Evolutionary conservation across 2,888 invertebrate species (phyloP), one percentile per base, ranked within the genome.

Genomic region (Zelleria hepariella): DNA sequence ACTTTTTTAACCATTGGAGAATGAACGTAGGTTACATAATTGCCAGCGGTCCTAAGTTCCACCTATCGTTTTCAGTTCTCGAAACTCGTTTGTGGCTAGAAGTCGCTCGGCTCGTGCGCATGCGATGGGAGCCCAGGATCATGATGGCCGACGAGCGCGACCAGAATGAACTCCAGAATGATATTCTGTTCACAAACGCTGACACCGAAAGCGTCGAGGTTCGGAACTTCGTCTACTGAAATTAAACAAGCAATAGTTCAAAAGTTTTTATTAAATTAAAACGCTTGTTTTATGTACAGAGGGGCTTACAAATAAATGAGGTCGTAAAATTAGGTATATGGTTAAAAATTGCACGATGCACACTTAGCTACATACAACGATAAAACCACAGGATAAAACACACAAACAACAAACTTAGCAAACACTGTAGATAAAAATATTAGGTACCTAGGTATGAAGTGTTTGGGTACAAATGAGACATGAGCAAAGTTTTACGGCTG

Each of bases 121-220:
- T 72, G 32, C 76, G 85, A 2, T 86, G 84, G 82, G 80, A 82
- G 58, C 70, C 72, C 1, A 70, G 80, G 1, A 71, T 74, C 5
- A 25, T 27, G 18, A 3, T 23, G n/a, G 18, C 55, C 25, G 18
- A n/a, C 5, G 47, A n/a, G 5, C n/a, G 5, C 7, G 57, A 25
- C 63, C 71, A 59, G 61, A 51, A 66, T 23, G 64, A 64, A 10
- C 58, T 64, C 0, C 58, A 67, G 0, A 66, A 62, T 1, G 68
- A 69, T 23, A n/a, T n/a, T n/a, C 52, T 72, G 0, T 67, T 84
- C 82, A 83, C 79, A 65, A 82, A 83, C 56, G 82, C 83, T 0
- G 85, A 84, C 8, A 78, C 78, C 1, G 82, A 79, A 27, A 86
- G 86, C 64, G 73, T 87, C 5, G 86, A 87, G 74, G 76, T 86